Conservation (phyloP, 1,140 invertebrate species). For the Leptoteleia sp. region DNA sequence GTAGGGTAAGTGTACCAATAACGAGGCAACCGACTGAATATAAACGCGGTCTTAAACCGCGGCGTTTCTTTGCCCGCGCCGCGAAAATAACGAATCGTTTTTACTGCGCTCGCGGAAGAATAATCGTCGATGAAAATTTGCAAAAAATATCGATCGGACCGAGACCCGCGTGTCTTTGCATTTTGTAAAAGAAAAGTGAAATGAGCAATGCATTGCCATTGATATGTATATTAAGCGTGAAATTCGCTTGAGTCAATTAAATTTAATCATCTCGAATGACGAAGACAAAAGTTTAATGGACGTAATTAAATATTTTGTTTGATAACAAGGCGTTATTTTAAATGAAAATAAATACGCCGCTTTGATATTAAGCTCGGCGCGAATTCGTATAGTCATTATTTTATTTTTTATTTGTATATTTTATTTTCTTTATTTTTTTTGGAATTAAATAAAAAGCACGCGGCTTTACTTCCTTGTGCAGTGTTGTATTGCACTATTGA, state of each 20-base stretch:
- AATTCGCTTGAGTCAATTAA: slow-evolving; percentile 1
- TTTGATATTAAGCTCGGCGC: not conserved
- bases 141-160: slow-evolving; percentile 4
- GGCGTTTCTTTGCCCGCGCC: not conserved
- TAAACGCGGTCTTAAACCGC: slow-evolving; percentile 2
- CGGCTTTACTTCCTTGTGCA: slow-evolving; percentile 7
- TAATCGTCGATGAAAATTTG: not conserved
- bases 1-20: slow-evolving; percentile 26
- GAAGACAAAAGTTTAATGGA: slow-evolving; percentile 16
- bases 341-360: not conserved
- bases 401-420: slow-evolving; percentile 1
- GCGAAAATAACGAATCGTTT: slow-evolving; percentile 2
- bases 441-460: slow-evolving; percentile 5
- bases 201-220: slow-evolving; percentile 7
- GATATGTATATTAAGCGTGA: slow-evolving; percentile 18
- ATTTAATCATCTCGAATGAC: not conserved
- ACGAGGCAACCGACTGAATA: slow-evolving; percentile 1
- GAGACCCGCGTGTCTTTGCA: not conserved
- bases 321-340: slow-evolving; percentile 3
- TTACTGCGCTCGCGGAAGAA: not conserved
- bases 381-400: not conserved
- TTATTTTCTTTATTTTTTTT: no score
- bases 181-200: slow-evolving; percentile 3
- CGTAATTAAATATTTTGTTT: slow-evolving; percentile 20
- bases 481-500: slow-evolving; percentile 10